Base-by-base conservation (phyloP, 2,888 invertebrate species). In the Buathra laborator region DNA sequence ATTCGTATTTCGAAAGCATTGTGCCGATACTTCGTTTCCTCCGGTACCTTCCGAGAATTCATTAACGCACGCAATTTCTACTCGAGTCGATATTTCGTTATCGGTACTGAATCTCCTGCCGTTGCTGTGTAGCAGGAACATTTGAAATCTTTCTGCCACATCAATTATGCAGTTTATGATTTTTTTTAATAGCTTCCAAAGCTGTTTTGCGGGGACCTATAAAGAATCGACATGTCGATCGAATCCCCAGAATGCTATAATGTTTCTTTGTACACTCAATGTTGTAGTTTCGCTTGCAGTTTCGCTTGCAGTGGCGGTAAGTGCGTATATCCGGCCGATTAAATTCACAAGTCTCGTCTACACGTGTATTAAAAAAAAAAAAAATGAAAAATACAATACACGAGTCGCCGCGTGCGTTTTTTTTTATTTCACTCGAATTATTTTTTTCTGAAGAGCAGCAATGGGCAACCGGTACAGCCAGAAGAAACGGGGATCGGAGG, bases 381-480 rank as follows among this genome's bases (percentile, higher is more conserved):
- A 7, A 16, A 16, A 0, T 24, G 4, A 10, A 66, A 19, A 12
- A 24, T 9, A 24, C 24, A 16, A n/a, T 6, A n/a, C 6, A 29
- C 46, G 46, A 9, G 12, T n/a, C 53, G 12, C 12, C 53, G n/a
- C 12, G n/a, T 56, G 44, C 16, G 9, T n/a, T 66, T 0, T 51
- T 51, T 4, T 48, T 71, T 19, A 68, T 46, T 24, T 24, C 46
- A 12, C 9, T 12, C 32, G 5, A 70, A 70, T 70, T 70, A n/a
- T 56, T 70, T 66, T 78, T 75, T 68, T 74, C 72, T 82, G 56
- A 86, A 86, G 86, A 82, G 79, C 74, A 85, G 85, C 68, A 81
- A 37, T 64, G 80, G 62, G 14, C 70, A 51, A 46, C 56, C 14
- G 44, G 48, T 51, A 37, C 43, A 67, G 66, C 10, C n/a, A n/a